A percentile compares a stretch with the other conserved stretches of the same genome.
phyloP scores from a whole-genome alignment of 1,140 invertebrate species.

The Drosophila eugracilis region DNA sequence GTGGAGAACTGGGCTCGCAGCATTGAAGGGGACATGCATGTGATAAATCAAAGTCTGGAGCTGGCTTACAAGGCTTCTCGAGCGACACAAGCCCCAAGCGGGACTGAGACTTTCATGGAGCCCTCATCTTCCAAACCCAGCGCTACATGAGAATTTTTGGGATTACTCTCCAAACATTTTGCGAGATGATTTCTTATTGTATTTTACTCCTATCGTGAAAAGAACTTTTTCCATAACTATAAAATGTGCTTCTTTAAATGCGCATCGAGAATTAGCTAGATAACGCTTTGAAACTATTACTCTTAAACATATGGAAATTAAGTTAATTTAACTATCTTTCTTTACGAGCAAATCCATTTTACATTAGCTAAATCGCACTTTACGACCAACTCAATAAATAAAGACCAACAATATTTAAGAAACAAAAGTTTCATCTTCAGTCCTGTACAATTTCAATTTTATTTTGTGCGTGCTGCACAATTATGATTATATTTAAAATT shows the following conservation, averaged over 20 bases:
- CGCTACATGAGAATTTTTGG: neutral
- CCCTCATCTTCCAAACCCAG: slow-evolving; percentile 18
- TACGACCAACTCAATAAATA: neutral
- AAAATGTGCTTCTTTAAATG: neutral
- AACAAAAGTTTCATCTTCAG: no score
- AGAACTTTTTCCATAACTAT: neutral
- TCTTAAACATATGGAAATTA: neutral
- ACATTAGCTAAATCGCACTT: no score
- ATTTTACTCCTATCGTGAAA: neutral
- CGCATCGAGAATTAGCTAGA: neutral
- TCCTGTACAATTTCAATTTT: slow-evolving; percentile 34
- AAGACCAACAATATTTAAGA: no score
- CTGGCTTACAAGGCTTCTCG: slow-evolving; percentile 95
- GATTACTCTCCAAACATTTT: neutral
- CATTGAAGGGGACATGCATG: slow-evolving; percentile 98
- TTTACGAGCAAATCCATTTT: no score
- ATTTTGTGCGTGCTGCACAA: slow-evolving; percentile 34
- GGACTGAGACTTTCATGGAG: neutral
- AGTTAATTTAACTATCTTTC: no score
- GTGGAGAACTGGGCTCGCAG: slow-evolving; percentile 99
- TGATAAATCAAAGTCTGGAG: slow-evolving; percentile 96
- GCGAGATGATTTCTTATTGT: neutral
- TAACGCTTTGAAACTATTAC: neutral
- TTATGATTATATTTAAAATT: slow-evolving; percentile 33
- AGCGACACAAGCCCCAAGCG: slow-evolving; percentile 60